These are phyloP conservation scores for Neodiprion lecontei DNA, from an alignment of 1,140 invertebrate genomes.

Conservation along the genomic window DNA sequence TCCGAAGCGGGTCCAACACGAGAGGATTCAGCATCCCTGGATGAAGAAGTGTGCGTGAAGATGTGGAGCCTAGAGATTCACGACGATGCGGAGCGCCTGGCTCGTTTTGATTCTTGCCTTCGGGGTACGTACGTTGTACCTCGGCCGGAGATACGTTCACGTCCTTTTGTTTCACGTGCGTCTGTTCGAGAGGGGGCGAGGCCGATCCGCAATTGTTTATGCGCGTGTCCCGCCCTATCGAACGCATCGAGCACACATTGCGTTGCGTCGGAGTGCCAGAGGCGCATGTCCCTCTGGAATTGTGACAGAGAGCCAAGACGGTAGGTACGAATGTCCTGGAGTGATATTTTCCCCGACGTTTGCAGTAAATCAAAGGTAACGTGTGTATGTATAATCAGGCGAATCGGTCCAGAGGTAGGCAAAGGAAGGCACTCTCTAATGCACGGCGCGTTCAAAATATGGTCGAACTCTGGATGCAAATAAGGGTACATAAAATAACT, in stretches of 20 bases:
- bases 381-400: neutral
- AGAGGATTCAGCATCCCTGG: neutral
- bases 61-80: neutral
- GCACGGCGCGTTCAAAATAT: too few species aligned
- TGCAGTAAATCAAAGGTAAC: neutral
- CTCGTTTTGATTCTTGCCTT: slow-evolving; percentile 10
- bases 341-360: neutral
- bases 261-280: neutral
- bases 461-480: too few species aligned
- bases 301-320: neutral
- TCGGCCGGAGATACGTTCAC: neutral
- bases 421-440: too few species aligned
- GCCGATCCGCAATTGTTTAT: slow-evolving; percentile 59
- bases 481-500: neutral
- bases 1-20: neutral
- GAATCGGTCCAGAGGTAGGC: too few species aligned
- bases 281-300: neutral
- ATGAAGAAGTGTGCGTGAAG: neutral
- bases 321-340: neutral
- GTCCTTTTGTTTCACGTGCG: slow-evolving; percentile 50
- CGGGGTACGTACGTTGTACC: slow-evolving; percentile 3
- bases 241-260: slow-evolving; percentile 51
- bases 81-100: slow-evolving; percentile 2
- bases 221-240: slow-evolving; percentile 58
- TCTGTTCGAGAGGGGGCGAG: slow-evolving; percentile 52